Evolutionary conservation across 2,113 vertebrate genomes (phyloP).

Genomic region (Albula glossodonta): DNA sequence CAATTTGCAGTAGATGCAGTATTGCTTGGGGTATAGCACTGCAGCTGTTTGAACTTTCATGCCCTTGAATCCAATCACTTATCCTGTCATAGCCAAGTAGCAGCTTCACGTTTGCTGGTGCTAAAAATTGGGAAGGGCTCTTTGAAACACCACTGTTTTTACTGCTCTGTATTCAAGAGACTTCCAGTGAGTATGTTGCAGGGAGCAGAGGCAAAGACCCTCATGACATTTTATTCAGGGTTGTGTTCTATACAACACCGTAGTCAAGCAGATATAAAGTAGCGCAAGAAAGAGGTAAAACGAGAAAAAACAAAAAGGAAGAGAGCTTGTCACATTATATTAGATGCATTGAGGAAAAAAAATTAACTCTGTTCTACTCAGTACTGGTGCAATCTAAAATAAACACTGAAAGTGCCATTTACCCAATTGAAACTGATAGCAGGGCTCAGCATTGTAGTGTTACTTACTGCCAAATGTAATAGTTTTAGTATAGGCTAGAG

Average conservation of each 20-base stretch:
- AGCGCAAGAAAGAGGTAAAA: not conserved
- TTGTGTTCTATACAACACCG: slow-evolving; percentile 3
- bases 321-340: slow-evolving; percentile 20
- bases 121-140: no score
- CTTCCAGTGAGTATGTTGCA: not conserved
- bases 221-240: not conserved
- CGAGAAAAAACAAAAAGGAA: slow-evolving; percentile 20
- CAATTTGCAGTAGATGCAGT: no score
- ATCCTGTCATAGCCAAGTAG: not conserved
- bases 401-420: not conserved
- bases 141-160: no score
- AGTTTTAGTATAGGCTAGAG: not conserved
- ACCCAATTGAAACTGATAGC: not conserved
- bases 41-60: no score
- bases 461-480: slow-evolving; percentile 3
- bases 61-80: not conserved
- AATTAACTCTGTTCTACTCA: not conserved
- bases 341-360: slow-evolving; percentile 8
- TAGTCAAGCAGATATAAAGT: not conserved
- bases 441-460: not conserved
- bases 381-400: not conserved
- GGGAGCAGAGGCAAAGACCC: no score
- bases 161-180: not conserved
- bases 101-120: not conserved
- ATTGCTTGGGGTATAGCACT: no score